Conservation (phyloP, 1,140 invertebrate species). For the Drosophila nasuta region DNA sequence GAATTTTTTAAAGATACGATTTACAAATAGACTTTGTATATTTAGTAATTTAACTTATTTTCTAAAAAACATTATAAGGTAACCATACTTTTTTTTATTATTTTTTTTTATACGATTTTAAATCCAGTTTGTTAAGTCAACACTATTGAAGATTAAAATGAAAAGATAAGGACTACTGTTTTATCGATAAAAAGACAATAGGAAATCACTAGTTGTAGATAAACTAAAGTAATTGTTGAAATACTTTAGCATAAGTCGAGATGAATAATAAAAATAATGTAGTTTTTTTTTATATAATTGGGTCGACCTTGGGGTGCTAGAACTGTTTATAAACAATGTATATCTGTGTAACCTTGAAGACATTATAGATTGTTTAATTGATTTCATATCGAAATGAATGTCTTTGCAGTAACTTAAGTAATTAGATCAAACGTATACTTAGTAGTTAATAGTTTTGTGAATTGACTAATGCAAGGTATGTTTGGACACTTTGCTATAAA, state of each 20-base stretch:
- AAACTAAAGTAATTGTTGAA: background rate
- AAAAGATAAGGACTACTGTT: background rate
- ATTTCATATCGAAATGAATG: slow-evolving; percentile 67
- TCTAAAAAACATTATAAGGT: no score
- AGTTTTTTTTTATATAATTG: background rate
- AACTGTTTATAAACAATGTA: slow-evolving; percentile 1
- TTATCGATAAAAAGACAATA: slow-evolving; percentile 4
- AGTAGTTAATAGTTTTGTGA: slow-evolving; percentile 49
- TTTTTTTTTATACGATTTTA: background rate
- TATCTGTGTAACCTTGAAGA: slow-evolving; percentile 54
- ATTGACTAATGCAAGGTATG: slow-evolving; percentile 35
- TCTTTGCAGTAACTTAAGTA: slow-evolving; percentile 51
- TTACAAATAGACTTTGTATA: no score
- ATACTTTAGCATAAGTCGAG: slow-evolving; percentile 11
- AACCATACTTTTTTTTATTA: no score
- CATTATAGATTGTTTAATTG: slow-evolving; percentile 62
- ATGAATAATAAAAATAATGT: slow-evolving; percentile 44
- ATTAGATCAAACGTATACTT: slow-evolving; percentile 50
- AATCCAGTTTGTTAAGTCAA: no score
- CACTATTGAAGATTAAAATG: background rate
- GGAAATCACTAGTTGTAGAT: background rate
- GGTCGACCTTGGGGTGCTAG: slow-evolving; percentile 41
- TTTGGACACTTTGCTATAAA: slow-evolving; percentile 41
- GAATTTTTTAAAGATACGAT: no score
- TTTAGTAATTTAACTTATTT: no score